A percentile compares a stretch with the other conserved stretches of the same genome.
Evolutionary conservation across 2,113 vertebrate species (phyloP).

Genomic region (Nesoenas mayeri): DNA sequence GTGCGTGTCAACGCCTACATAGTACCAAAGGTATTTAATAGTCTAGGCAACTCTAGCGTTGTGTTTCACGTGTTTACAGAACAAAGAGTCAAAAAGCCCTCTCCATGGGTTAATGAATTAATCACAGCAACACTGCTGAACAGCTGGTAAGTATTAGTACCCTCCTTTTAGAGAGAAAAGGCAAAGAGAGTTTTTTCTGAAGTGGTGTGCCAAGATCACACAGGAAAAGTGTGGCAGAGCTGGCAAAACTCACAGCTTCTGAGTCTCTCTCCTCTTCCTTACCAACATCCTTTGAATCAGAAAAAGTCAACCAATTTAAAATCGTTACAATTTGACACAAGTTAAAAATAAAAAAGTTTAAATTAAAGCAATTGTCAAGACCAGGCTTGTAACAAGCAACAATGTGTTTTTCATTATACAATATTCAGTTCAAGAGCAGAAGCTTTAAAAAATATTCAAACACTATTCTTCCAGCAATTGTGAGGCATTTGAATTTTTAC

Average conservation of each 20-base stretch:
- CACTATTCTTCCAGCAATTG: background rate
- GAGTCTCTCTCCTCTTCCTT: constrained; percentile 61
- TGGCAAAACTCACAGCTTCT: constrained; percentile 55
- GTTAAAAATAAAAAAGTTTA: background rate
- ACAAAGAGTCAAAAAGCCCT: background rate
- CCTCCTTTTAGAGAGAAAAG: constrained; percentile 5
- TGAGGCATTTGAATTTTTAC: background rate
- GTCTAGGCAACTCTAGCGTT: background rate
- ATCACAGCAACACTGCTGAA: constrained; percentile 25
- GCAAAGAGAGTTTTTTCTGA: background rate
- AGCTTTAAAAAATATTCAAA: background rate
- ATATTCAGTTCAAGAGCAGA: background rate
- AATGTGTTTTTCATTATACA: background rate
- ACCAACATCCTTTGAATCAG: constrained; percentile 53
- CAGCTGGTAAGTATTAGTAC: constrained; percentile 49
- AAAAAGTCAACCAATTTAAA: constrained; percentile 30
- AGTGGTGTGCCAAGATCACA: background rate
- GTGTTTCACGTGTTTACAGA: background rate
- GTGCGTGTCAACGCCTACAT: background rate
- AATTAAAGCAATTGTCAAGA: background rate
- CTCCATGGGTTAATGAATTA: constrained; percentile 38
- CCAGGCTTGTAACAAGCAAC: background rate
- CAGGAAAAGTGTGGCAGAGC: constrained; percentile 31
- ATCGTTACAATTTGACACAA: background rate
- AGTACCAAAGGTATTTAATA: background rate